Percentiles rank a stretch among this genome's conserved stretches.
phyloP scores from a whole-genome alignment of 2,888 invertebrate species.

The Sialis fuliginosa region DNA sequence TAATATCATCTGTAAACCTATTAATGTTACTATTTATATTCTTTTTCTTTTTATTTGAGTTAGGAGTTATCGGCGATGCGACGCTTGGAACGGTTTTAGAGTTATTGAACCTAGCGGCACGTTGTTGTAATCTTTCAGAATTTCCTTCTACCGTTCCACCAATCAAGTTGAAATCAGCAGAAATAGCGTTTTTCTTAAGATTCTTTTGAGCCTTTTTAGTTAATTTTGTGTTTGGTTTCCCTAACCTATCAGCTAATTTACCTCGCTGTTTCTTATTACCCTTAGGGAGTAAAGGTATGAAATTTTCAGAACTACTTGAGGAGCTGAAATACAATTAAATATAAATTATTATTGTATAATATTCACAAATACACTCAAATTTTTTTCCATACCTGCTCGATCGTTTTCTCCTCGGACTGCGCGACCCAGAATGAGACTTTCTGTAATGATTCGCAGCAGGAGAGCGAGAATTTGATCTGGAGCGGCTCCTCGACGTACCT shows the following conservation, averaged over 20 bases:
- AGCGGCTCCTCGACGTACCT: conserved; percentile 19
- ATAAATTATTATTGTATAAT: not conserved
- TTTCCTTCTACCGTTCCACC: conserved; percentile 42
- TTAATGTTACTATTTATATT: not conserved
- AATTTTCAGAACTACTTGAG: conserved; percentile 32
- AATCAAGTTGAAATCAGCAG: conserved; percentile 23
- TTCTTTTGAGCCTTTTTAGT: conserved; percentile 32
- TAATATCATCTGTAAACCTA: not conserved
- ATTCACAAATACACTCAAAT: not conserved
- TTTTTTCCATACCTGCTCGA: conserved; percentile 2
- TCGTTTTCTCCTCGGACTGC: conserved; percentile 10
- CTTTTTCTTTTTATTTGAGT: not conserved
- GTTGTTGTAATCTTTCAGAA: conserved; percentile 63
- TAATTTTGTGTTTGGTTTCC: conserved; percentile 23
- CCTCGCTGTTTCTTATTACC: conserved; percentile 20
- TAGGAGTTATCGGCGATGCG: conserved; percentile 2
- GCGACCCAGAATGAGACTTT: conserved; percentile 23
- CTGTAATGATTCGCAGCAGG: conserved; percentile 13
- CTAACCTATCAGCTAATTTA: conserved; percentile 39
- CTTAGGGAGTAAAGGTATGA: conserved; percentile 22
- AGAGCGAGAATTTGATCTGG: conserved; percentile 21
- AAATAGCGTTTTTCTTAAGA: conserved; percentile 16
- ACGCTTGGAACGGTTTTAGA: conserved; percentile 9
- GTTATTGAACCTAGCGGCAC: conserved; percentile 73
- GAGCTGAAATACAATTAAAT: conserved; percentile 8